phyloP scores from a whole-genome alignment of 1,140 invertebrate species.

The Helicoverpa zea region DNA sequence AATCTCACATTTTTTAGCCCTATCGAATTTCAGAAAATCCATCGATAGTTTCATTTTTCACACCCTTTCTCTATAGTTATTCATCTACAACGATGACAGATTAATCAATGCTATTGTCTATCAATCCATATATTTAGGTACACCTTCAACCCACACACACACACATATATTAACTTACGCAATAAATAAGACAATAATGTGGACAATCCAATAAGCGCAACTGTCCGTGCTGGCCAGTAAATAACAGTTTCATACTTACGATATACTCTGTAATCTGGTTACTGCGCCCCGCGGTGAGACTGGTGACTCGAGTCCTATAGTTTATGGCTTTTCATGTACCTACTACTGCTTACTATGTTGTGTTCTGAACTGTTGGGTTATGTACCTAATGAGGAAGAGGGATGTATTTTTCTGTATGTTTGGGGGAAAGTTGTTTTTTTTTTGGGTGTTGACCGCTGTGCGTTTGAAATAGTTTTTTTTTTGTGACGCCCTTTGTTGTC shows the following conservation, averaged over 20 bases:
- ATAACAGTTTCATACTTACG: constrained; percentile 14
- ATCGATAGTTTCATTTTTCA: too few relatives aligned
- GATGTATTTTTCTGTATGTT: background rate
- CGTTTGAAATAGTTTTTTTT: background rate
- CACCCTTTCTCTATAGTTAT: too few relatives aligned
- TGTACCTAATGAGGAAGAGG: background rate
- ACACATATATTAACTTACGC: background rate
- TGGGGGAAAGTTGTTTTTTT: background rate
- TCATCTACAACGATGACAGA: too few relatives aligned
- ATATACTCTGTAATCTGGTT: constrained; percentile 22
- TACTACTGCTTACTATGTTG: constrained; percentile 21
- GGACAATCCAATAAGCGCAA: constrained; percentile 23
- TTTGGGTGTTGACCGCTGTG: background rate
- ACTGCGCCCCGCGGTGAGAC: constrained; percentile 24
- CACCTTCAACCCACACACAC: background rate
- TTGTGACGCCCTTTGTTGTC: too few relatives aligned
- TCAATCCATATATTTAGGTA: too few relatives aligned
- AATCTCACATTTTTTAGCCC: too few relatives aligned
- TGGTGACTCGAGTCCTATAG: background rate
- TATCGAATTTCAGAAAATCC: too few relatives aligned
- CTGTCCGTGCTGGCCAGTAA: constrained; percentile 22
- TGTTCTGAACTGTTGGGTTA: background rate
- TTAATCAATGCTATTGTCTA: too few relatives aligned
- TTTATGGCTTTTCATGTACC: background rate
- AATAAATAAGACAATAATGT: constrained; percentile 23